Base-by-base conservation (phyloP, 2,797 vertebrate species). In the Danio choprae region DNA sequence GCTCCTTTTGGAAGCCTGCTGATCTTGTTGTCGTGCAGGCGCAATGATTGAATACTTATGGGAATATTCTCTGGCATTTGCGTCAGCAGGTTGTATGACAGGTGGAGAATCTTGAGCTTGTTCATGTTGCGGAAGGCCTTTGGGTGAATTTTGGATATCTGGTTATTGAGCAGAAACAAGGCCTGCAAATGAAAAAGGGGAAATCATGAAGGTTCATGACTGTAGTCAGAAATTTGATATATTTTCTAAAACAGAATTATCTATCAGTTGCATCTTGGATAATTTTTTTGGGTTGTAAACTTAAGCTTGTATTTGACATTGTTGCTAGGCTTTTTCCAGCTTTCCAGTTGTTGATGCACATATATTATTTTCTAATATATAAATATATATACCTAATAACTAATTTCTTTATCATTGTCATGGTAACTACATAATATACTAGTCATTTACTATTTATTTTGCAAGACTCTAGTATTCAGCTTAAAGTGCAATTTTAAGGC, bases 21-120 rank as follows among this genome's bases (percentile, higher is more conserved):
- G 86, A 99, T 97, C 88, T 94, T 95, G 85, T 99, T 99, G 84
- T 97, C 97, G 36, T 98, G 96, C 89, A 99, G 95, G 84, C 98
- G 95, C 72, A 99, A 91, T 84, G 99, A 97, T 81, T 95, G 90
- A 87, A 99, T 86, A 11, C 95, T 95, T 67, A 91, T 94, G 58
- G 97, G 98, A 79, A 99, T 93, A 72, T 97, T 97, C 44, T 92
- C 92, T 36, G 97, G 98, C 75, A 99, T 94, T 89, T 96, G 94
- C 6, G 92, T 95, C 83, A 99, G 92, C 86, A 94, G 88, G 85
- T 99, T 99, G 87, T 98, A 97, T 75, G 98, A 98, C 74, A 99
- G 71, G 86, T 99, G 97, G 0, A 99, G 90, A 84, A 98, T 93
- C 72, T 94, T 91, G 38, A 99, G 89, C 75, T 93, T 93, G 68